These are phyloP conservation scores for Sinohyriopsis cumingii DNA, from an alignment of 2,888 invertebrate genomes.

Conservation along the genomic window DNA sequence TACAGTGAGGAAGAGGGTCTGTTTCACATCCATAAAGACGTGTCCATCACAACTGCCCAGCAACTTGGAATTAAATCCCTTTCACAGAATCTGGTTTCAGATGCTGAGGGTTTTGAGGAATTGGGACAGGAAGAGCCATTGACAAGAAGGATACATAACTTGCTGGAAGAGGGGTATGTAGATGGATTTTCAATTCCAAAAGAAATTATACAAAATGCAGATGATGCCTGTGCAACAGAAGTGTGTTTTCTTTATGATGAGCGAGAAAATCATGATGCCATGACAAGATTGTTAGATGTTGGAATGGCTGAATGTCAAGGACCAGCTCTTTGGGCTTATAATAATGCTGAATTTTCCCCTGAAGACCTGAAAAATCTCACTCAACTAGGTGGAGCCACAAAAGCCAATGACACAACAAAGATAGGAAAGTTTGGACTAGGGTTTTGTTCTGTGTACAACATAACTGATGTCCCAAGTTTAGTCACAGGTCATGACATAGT, in stretches of 20 bases:
- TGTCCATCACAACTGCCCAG: too few species aligned
- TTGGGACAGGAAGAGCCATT: slow-evolving; percentile 62
- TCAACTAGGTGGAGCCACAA: slow-evolving; percentile 65
- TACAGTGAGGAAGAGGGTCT: too few species aligned
- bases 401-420: slow-evolving; percentile 55
- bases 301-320: slow-evolving; percentile 64
- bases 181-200: slow-evolving; percentile 63
- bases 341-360: slow-evolving; percentile 61
- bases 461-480: slow-evolving; percentile 68
- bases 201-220: slow-evolving; percentile 65
- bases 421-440: slow-evolving; percentile 69
- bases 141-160: slow-evolving; percentile 47
- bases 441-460: slow-evolving; percentile 67
- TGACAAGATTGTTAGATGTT: slow-evolving; percentile 51
- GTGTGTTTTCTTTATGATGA: slow-evolving; percentile 60
- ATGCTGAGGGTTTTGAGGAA: slow-evolving; percentile 18
- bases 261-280: slow-evolving; percentile 49
- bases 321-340: slow-evolving; percentile 67
- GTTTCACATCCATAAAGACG: too few species aligned
- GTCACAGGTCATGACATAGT: slow-evolving; percentile 62
- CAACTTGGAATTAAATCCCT: too few species aligned
- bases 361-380: slow-evolving; percentile 65
- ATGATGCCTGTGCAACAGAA: slow-evolving; percentile 58
- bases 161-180: slow-evolving; percentile 57
- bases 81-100: too few species aligned